These are phyloP conservation scores for Lochmaea crataegi DNA, from an alignment of 2,888 invertebrate species.

Conservation along the genomic window DNA sequence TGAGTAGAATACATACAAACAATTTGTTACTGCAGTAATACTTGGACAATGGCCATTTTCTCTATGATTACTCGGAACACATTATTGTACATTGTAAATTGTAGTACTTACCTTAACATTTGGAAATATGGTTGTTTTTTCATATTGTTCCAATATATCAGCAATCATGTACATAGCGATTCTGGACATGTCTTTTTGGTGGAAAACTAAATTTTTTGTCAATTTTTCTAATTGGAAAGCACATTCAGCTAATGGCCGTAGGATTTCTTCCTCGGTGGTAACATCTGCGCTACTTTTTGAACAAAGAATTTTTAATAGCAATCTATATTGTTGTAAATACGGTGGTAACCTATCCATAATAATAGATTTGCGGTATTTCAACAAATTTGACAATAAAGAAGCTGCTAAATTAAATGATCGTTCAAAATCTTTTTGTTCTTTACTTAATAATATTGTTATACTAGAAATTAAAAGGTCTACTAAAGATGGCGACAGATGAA, in stretches of 20 bases:
- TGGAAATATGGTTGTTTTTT: slow-evolving; percentile 63
- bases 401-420: slow-evolving; percentile 50
- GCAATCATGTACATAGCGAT: slow-evolving; percentile 66
- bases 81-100: too few relatives aligned
- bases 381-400: slow-evolving; percentile 55
- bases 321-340: slow-evolving; percentile 60
- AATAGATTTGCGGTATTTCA: slow-evolving; percentile 58
- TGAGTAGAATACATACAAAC: too few relatives aligned
- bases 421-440: slow-evolving; percentile 50
- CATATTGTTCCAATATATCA: slow-evolving; percentile 65
- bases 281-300: slow-evolving; percentile 53
- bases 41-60: too few relatives aligned
- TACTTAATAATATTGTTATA: slow-evolving; percentile 49
- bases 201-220: slow-evolving; percentile 58
- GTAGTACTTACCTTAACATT: slow-evolving; percentile 63
- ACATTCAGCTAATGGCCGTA: slow-evolving; percentile 57
- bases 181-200: slow-evolving; percentile 63
- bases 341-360: slow-evolving; percentile 61
- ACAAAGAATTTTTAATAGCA: slow-evolving; percentile 56
- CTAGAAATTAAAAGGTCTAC: slow-evolving; percentile 56
- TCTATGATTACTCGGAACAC: too few relatives aligned
- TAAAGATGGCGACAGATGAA: slow-evolving; percentile 55
- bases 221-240: slow-evolving; percentile 63
- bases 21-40: too few relatives aligned
- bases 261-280: slow-evolving; percentile 38